Evolutionary conservation across 2,888 invertebrate species (phyloP).

Genomic region (Tenthredo notha): DNA sequence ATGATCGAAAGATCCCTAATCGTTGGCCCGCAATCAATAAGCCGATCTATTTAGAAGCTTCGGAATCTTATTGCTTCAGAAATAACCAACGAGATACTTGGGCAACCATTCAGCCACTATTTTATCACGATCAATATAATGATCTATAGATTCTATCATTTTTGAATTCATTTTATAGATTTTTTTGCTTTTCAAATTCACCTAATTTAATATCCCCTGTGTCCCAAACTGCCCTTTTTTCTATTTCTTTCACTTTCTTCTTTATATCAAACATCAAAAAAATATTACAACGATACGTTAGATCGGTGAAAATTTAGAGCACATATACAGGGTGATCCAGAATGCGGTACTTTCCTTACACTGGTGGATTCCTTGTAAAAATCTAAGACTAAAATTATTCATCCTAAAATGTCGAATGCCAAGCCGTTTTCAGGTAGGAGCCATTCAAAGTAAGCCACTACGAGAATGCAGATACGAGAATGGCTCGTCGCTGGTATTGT

Average conservation of each 20-base stretch:
- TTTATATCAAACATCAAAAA: background rate
- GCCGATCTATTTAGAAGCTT: conserved; percentile 41
- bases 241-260: background rate
- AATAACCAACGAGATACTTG: conserved; percentile 2
- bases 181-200: background rate
- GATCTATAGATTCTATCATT: background rate
- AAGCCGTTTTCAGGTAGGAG: no score
- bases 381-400: no score
- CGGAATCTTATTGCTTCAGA: conserved; percentile 36
- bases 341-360: no score
- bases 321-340: no score
- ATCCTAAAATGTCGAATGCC: no score
- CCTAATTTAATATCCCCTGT: background rate
- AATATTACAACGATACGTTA: background rate
- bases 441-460: no score
- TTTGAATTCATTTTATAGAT: background rate
- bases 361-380: no score
- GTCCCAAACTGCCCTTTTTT: background rate
- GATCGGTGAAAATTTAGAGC: conserved; percentile 32
- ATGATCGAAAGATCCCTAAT: conserved; percentile 35
- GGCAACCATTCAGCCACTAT: conserved; percentile 16
- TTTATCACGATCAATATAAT: conserved; percentile 18
- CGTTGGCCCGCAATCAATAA: conserved; percentile 29
- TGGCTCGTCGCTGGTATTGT: no score
- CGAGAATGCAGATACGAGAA: no score